A percentile compares a stretch with the other conserved stretches of the same genome.
These are phyloP conservation scores for Enteromius mattozi DNA, from an alignment of 2,797 vertebrate genomes.

Conservation along the genomic window DNA sequence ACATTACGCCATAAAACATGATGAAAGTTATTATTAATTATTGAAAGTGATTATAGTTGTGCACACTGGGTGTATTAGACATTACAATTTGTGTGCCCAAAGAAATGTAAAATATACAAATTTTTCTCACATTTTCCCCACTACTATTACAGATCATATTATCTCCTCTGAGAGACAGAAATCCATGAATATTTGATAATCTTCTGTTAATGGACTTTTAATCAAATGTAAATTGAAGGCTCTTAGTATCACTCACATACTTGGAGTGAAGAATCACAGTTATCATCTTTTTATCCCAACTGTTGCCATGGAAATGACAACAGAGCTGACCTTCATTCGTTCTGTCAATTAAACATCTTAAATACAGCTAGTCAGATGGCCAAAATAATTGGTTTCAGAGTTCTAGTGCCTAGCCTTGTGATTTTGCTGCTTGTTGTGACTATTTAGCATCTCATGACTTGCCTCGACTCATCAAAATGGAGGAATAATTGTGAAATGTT, in stretches of 20 bases:
- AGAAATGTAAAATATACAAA: neutral
- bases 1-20: neutral
- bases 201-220: slow-evolving; percentile 65
- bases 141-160: slow-evolving; percentile 34
- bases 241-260: slow-evolving; percentile 39
- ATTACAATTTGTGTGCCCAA: neutral
- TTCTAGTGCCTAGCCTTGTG: slow-evolving; percentile 30
- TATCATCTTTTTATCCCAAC: slow-evolving; percentile 25
- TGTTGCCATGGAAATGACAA: slow-evolving; percentile 48
- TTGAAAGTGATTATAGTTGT: neutral
- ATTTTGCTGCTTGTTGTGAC: slow-evolving; percentile 49
- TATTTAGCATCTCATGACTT: slow-evolving; percentile 57
- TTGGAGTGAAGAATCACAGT: slow-evolving; percentile 24
- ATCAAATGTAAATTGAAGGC: slow-evolving; percentile 68
- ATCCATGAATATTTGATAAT: slow-evolving; percentile 66
- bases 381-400: slow-evolving; percentile 38
- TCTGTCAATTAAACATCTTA: slow-evolving; percentile 50
- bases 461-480: slow-evolving; percentile 62
- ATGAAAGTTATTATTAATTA: neutral
- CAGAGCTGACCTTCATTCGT: slow-evolving; percentile 48
- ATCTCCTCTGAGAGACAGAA: slow-evolving; percentile 43
- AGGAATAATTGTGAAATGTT: slow-evolving; percentile 62
- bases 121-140: neutral
- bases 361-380: slow-evolving; percentile 17
- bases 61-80: neutral